Evolutionary conservation across 2,797 vertebrate genomes (phyloP).

Genomic region (Enteromius viviparus): DNA sequence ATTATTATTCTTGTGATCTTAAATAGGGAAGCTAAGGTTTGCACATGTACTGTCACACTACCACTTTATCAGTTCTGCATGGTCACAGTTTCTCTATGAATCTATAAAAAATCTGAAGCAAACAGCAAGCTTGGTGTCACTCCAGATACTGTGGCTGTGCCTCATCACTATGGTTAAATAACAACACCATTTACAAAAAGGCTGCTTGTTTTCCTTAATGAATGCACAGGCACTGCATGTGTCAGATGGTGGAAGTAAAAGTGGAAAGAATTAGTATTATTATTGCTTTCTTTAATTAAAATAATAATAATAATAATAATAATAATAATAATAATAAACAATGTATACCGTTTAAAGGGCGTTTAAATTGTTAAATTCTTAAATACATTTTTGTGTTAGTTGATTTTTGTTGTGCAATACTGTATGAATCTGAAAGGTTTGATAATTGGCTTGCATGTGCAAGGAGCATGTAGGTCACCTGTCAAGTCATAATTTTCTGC

Average conservation of each 20-base stretch:
- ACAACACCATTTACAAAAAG: slow-evolving; percentile 5
- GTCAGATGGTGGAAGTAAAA: slow-evolving; percentile 8
- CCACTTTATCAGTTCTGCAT: slow-evolving; percentile 37
- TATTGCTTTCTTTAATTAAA: neutral
- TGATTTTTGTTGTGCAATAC: too few relatives aligned
- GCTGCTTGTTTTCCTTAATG: slow-evolving; percentile 13
- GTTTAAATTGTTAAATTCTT: neutral
- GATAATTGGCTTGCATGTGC: neutral
- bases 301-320: neutral
- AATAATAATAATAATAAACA: too few relatives aligned
- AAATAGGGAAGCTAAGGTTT: neutral
- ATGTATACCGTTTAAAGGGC: neutral
- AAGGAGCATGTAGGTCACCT: slow-evolving; percentile 10
- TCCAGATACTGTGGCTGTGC: slow-evolving; percentile 24
- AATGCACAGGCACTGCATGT: neutral
- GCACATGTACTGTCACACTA: neutral
- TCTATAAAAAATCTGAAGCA: slow-evolving; percentile 45
- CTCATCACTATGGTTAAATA: slow-evolving; percentile 31
- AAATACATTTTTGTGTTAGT: neutral
- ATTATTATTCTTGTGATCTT: neutral
- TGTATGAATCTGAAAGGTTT: neutral
- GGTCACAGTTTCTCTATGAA: slow-evolving; percentile 10
- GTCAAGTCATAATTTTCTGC: neutral
- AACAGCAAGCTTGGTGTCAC: slow-evolving; percentile 32
- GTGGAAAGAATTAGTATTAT: neutral